Base-by-base conservation (phyloP, 2,113 vertebrate genomes). In the Ancistrus triradiatus region DNA sequence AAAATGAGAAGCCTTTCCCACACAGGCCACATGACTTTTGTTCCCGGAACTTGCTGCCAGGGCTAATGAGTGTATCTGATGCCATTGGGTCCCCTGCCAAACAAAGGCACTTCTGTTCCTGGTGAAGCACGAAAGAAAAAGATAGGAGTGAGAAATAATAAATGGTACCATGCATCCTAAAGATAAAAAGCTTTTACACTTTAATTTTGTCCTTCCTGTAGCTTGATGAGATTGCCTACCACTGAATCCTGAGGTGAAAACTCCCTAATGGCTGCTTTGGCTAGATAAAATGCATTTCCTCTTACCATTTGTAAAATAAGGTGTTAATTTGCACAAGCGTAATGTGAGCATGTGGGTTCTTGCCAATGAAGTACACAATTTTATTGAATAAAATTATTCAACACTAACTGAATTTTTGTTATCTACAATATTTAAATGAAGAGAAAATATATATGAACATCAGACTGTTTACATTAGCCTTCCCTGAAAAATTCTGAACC, bases 41-140 rank as follows among this genome's bases (percentile, higher is more conserved):
- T 79, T n/a, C n/a, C n/a, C n/a, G n/a, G n/a, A n/a, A n/a, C n/a
- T 83, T 84, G 70, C 57, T 56, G 76, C 82, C 78, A n/a, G n/a
- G n/a, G 57, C 80, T 88, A 89, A 90, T 88, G 81, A 89, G 76
- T 66, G 59, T 70, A 69, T 51, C 65, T 68, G n/a, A n/a, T n/a
- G n/a, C n/a, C 72, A 77, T 78, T 72, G 77, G 28, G 62, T 72
- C 27, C n/a, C 18, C 18, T 58, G 19, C 59, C 69, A 81, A 81
- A 87, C 80, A 86, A 81, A 85, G 80, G 68, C 62, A 74, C 56
- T 65, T 88, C 81, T 87, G 83, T 86, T 85, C 82, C 80, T 74
- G 43, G 64, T 5, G 1, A 59, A 74, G 59, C 52, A 80, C 77
- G 83, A 79, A 82, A 18, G 59, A 78, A 64, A 76, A 75, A 71